Conservation (phyloP, 2,113 vertebrate species). For the Cricetomys ansorgei region DNA sequence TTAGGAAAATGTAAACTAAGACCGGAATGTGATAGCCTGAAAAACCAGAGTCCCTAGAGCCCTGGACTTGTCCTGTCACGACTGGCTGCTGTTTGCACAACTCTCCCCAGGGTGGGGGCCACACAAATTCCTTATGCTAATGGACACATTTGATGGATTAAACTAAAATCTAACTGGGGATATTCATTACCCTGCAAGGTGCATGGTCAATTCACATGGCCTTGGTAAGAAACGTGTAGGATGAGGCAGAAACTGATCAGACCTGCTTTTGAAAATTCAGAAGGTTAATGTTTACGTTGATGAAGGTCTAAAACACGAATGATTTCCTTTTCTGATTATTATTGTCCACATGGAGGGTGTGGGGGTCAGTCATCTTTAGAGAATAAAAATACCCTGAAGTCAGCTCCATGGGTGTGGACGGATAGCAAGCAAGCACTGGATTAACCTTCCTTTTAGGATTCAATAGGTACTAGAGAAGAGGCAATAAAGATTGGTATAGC, state of each 20-base stretch:
- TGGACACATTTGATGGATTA: slow-evolving; percentile 62
- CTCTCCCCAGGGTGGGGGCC: slow-evolving; percentile 53
- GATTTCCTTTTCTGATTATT: slow-evolving; percentile 37
- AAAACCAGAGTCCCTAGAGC: slow-evolving; percentile 74
- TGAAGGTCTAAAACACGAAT: not conserved
- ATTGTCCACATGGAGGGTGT: not conserved
- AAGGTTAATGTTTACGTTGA: not conserved
- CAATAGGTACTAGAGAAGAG: not conserved
- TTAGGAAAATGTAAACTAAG: slow-evolving; percentile 73
- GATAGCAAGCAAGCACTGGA: not conserved
- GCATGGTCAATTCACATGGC: not conserved
- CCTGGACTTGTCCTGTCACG: slow-evolving; percentile 56
- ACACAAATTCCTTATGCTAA: slow-evolving; percentile 51
- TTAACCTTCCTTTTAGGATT: not conserved
- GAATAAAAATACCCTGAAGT: slow-evolving; percentile 12
- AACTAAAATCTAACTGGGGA: slow-evolving; percentile 75
- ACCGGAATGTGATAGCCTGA: slow-evolving; percentile 68
- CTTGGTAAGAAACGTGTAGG: slow-evolving; percentile 64
- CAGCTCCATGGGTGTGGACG: not conserved
- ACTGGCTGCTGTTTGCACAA: slow-evolving; percentile 53
- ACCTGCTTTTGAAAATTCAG: slow-evolving; percentile 19
- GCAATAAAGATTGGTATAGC: not conserved
- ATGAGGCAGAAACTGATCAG: not conserved
- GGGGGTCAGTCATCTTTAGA: not conserved
- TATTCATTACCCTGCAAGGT: slow-evolving; percentile 64